A percentile compares a stretch with the other conserved stretches of the same genome.
phyloP scores from a whole-genome alignment of 1,140 invertebrate genomes.

The Trichonephila clavipes region DNA sequence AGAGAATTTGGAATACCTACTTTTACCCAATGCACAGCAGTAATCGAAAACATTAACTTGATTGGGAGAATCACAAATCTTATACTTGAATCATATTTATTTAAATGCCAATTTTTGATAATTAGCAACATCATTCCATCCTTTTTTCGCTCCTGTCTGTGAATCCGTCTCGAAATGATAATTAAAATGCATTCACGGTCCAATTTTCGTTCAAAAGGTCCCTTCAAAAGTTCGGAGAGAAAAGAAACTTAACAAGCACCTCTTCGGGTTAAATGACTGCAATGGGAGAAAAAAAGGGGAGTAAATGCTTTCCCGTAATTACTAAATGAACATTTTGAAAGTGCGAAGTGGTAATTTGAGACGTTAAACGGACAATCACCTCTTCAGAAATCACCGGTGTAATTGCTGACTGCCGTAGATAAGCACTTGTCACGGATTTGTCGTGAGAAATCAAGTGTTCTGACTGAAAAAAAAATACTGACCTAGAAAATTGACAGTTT shows the following conservation, averaged over 20 bases:
- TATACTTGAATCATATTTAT: neutral
- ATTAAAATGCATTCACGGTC: neutral
- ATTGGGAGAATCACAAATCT: neutral
- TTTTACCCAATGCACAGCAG: no score
- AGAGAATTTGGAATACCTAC: no score
- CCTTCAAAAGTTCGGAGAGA: no score
- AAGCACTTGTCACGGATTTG: neutral
- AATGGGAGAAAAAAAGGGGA: neutral
- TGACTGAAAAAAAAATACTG: neutral
- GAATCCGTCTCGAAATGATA: neutral
- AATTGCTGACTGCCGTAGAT: neutral
- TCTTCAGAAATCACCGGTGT: neutral
- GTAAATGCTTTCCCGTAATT: neutral
- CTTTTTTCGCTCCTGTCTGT: neutral
- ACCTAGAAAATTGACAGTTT: no score
- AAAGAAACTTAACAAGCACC: neutral
- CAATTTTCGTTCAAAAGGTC: neutral
- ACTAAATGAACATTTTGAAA: conserved; percentile 1
- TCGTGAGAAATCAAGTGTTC: neutral
- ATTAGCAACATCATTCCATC: neutral
- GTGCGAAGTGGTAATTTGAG: conserved; percentile 36
- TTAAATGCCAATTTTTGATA: neutral
- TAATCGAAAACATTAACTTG: no score
- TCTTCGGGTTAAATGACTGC: neutral
- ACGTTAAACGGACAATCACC: conserved; percentile 24